Evolutionary conservation across 2,888 invertebrate genomes (phyloP).

Genomic region (Ischnura elegans): DNA sequence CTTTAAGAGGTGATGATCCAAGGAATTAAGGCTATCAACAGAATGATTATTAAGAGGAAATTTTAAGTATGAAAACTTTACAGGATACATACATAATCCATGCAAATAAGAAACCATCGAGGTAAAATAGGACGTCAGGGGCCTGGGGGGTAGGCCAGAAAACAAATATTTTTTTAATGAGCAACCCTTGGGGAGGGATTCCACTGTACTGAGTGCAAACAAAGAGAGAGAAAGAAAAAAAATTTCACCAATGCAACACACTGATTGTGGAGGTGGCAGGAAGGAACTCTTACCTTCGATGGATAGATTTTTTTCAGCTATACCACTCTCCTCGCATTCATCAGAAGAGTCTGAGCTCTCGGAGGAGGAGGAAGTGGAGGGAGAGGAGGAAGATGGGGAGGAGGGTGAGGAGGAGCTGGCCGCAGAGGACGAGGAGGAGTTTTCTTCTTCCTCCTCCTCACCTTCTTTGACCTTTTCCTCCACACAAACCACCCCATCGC

Average conservation of each 20-base stretch:
- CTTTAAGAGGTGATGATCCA: no score
- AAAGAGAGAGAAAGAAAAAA: background rate
- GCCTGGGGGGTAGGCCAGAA: background rate
- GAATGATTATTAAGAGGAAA: no score
- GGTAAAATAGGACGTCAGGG: background rate
- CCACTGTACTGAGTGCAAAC: background rate
- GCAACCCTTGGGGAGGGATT: background rate
- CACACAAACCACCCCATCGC: background rate
- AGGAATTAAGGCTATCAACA: no score
- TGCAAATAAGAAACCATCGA: background rate
- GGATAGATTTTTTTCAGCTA: conserved; percentile 69
- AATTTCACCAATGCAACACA: background rate
- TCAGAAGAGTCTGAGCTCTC: conserved; percentile 70
- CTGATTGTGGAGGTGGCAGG: conserved; percentile 2
- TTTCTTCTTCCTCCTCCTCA: conserved; percentile 44
- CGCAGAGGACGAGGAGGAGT: background rate
- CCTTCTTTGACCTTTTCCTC: background rate
- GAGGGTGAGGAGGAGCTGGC: conserved; percentile 35
- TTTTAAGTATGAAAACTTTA: no score
- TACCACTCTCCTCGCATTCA: conserved; percentile 71
- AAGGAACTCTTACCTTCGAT: conserved; percentile 67
- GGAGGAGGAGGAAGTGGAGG: conserved; percentile 62
- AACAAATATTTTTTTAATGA: background rate
- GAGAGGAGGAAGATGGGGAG: conserved; percentile 38
- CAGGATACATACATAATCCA: no score